Percentiles rank a stretch among this genome's conserved stretches.
Conservation (phyloP, 2,113 vertebrate genomes). For the Hyperopisus bebe region DNA sequence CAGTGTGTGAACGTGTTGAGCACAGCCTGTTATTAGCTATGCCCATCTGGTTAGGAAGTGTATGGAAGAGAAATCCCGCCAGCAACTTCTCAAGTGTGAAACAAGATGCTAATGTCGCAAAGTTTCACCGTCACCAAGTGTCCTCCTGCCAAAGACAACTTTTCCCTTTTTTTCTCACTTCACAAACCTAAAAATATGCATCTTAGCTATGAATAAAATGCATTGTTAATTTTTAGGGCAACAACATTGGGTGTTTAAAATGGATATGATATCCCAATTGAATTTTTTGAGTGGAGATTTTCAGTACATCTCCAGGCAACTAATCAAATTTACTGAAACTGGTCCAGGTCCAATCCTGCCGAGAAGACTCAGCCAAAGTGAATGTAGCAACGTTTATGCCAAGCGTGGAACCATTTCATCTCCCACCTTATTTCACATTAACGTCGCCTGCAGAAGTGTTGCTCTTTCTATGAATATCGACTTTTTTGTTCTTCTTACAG, state of each 20-base stretch:
- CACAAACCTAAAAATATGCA: not conserved
- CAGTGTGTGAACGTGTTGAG: slow-evolving; percentile 17
- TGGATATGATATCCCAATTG: not conserved
- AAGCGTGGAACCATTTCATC: not conserved
- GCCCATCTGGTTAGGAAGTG: slow-evolving; percentile 21
- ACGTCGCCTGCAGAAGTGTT: not conserved
- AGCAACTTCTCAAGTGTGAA: slow-evolving; percentile 7
- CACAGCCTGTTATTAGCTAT: slow-evolving; percentile 22
- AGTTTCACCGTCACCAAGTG: not conserved
- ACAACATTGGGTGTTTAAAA: not conserved
- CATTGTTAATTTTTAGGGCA: not conserved
- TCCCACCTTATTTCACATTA: not conserved
- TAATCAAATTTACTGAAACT: not conserved
- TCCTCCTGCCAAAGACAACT: not conserved
- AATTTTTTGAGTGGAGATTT: not conserved
- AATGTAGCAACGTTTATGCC: not conserved
- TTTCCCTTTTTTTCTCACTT: not conserved
- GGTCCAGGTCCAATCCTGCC: not conserved
- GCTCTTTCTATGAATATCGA: not conserved
- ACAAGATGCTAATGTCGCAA: not conserved
- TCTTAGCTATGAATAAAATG: not conserved
- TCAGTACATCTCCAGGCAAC: not conserved
- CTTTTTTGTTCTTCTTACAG: not conserved
- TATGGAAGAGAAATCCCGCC: not conserved
- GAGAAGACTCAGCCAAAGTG: not conserved